Percentiles rank a stretch among this genome's conserved stretches.
These are phyloP conservation scores for Dromaius novaehollandiae DNA, from an alignment of 2,113 vertebrate species.

Conservation along the genomic window DNA sequence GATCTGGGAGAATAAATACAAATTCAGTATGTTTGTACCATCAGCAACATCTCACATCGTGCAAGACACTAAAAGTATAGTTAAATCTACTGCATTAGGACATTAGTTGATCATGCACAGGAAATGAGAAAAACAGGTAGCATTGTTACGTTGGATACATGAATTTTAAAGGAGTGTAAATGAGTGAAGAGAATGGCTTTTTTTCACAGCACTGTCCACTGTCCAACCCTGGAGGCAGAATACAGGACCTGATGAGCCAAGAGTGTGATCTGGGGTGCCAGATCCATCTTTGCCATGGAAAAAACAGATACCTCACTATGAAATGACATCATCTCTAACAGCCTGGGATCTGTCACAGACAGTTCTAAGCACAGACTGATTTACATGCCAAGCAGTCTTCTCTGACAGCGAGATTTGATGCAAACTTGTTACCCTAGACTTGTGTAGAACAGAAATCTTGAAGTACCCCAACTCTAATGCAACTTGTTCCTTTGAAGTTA, in stretches of 20 bases:
- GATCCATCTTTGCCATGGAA: conserved; percentile 38
- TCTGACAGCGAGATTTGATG: neutral
- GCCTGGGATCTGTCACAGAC: conserved; percentile 24
- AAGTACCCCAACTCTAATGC: neutral
- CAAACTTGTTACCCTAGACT: neutral
- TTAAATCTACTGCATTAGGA: neutral
- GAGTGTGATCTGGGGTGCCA: conserved; percentile 28
- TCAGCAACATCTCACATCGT: conserved; percentile 6
- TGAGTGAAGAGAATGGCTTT: neutral
- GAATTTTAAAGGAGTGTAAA: neutral
- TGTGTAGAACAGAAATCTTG: neutral
- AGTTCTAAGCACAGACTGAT: conserved; percentile 46
- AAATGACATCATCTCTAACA: conserved; percentile 54
- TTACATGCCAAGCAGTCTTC: conserved; percentile 26
- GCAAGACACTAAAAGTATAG: neutral
- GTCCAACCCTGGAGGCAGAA: conserved; percentile 33
- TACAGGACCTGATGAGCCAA: conserved; percentile 29
- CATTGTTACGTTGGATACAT: neutral
- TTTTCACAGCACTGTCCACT: neutral
- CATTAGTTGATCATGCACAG: neutral
- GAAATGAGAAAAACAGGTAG: neutral
- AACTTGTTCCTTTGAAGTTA: neutral
- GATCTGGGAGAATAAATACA: conserved; percentile 3
- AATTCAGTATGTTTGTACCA: neutral
- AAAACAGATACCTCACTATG: conserved; percentile 37